Base-by-base conservation (phyloP, 2,113 vertebrate genomes). In the Cnemophilus loriae region DNA sequence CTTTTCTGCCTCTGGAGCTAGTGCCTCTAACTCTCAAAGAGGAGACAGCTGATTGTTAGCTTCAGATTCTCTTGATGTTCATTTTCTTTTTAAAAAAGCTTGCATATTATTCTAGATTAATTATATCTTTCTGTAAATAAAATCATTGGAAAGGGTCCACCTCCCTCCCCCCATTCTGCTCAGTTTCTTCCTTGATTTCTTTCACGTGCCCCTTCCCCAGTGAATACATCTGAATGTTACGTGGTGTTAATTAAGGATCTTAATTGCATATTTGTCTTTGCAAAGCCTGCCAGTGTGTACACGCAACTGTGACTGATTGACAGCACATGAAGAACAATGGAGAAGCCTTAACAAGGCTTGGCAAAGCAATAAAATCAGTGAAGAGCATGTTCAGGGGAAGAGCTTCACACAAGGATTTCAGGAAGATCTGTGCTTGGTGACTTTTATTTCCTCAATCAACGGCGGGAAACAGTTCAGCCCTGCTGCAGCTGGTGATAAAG, bases 401-500 rank as follows among this genome's bases (percentile, higher is more conserved):
- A 92, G 55, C 44, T 92, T 94, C 84, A 68, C 44, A 12, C 50
- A 67, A 95, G 52, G 47, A 50, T 69, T 77, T 90, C 88, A 64
- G 79, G 83, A 86, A 94, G 77, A 87, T 79, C 67, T 89, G 70
- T 47, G n/a, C 52, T 85, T 80, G 23, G 53, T 64, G 42, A 83
- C 68, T 94, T 88, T 88, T 55, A 84, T 80, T 95, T 96, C 88
- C 78, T 95, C 80, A 94, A 93, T 91, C 85, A 95, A 65, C 1
- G 1, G 41, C 70, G 83, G 93, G 94, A 97, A 97, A 78, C 44
- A 56, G 64, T 77, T 87, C 55, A 74, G 33, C 39, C 74, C 67
- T 76, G n/a, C 71, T 93, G 86, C 82, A 91, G 79, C 49, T 92
- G 71, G 22, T 80, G 94, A 97, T 92, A 95, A 97, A 94, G 70